A percentile compares a stretch with the other conserved stretches of the same genome.
phyloP scores from a whole-genome alignment of 2,888 invertebrate species.

The Eupithecia tripunctaria region DNA sequence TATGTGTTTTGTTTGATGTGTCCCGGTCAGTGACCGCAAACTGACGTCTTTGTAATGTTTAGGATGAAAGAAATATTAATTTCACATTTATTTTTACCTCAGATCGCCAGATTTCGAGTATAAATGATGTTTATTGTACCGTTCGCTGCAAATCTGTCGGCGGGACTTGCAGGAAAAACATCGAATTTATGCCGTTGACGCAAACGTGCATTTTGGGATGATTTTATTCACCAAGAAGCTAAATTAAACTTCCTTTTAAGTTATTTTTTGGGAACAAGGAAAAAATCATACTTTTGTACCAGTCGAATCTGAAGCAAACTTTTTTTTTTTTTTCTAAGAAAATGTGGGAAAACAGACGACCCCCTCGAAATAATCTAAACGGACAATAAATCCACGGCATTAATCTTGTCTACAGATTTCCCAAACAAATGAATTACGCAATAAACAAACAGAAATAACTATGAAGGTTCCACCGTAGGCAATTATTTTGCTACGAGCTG shows the following conservation, averaged over 20 bases:
- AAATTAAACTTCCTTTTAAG: not conserved
- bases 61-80: constrained; percentile 33
- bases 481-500: constrained; percentile 36
- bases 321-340: not conserved
- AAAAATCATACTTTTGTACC: not conserved
- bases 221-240: not conserved
- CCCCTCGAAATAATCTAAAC: constrained; percentile 2
- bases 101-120: constrained; percentile 23
- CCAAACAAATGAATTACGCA: constrained; percentile 28
- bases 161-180: constrained; percentile 9
- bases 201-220: not conserved
- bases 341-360: not conserved
- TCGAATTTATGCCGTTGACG: not conserved
- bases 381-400: constrained; percentile 16
- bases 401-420: constrained; percentile 28
- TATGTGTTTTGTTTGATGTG: constrained; percentile 40
- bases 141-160: constrained; percentile 25
- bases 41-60: constrained; percentile 27
- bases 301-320: not conserved
- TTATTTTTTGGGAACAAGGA: not conserved
- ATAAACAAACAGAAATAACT: constrained; percentile 38
- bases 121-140: constrained; percentile 21
- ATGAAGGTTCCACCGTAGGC: constrained; percentile 35
- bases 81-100: constrained; percentile 29
- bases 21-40: constrained; percentile 41